A percentile compares a stretch with the other conserved stretches of the same genome.
Evolutionary conservation across 2,113 vertebrate species (phyloP).

Genomic region (Lepidothrix coronata): DNA sequence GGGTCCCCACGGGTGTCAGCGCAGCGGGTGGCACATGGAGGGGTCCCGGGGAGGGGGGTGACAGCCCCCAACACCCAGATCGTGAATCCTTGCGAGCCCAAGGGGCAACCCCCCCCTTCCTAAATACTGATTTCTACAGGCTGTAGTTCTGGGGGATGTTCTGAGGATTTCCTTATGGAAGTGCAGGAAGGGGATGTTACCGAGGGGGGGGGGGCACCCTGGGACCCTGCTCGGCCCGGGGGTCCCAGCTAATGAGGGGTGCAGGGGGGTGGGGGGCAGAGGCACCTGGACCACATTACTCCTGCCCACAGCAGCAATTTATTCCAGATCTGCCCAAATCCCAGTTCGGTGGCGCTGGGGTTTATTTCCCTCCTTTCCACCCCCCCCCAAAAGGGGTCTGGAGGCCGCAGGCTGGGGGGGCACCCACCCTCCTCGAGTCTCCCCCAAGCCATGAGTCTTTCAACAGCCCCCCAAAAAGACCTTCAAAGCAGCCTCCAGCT

Average conservation of each 20-base stretch:
- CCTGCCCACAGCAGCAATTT: background rate
- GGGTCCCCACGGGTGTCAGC: background rate
- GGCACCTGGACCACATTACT: background rate
- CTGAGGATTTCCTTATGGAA: background rate
- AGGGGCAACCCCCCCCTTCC: background rate
- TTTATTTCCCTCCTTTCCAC: background rate
- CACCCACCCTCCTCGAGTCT: background rate
- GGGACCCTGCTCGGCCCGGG: background rate
- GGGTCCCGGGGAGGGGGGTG: background rate
- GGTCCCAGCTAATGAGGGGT: background rate
- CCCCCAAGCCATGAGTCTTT: background rate
- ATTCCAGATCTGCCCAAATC: background rate
- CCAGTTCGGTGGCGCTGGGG: background rate
- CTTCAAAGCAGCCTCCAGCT: background rate
- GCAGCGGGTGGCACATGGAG: background rate
- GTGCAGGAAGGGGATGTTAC: background rate
- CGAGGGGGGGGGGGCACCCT: background rate
- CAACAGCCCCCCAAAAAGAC: background rate
- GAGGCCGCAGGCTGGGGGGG: background rate
- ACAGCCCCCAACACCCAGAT: background rate
- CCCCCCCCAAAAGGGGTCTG: background rate
- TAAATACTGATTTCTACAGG: background rate
- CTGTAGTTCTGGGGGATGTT: background rate
- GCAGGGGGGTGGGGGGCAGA: background rate
- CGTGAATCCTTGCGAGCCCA: background rate